Percentiles rank a stretch among this genome's conserved stretches.
phyloP scores from a whole-genome alignment of 2,113 vertebrate genomes.

The Cyanocitta stelleri region DNA sequence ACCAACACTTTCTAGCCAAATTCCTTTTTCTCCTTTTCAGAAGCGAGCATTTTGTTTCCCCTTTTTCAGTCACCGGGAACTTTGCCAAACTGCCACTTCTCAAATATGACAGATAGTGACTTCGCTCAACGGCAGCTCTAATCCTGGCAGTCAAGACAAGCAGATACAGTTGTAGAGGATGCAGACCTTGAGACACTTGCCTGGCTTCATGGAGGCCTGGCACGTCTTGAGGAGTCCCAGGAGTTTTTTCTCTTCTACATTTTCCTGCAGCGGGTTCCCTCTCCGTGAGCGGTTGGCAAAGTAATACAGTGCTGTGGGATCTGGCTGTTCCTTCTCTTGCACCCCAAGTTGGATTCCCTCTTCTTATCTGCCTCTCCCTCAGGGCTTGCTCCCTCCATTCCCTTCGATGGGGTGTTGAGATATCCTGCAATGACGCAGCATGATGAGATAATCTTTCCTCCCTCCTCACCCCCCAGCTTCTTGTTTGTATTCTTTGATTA shows the following conservation, averaged over 20 bases:
- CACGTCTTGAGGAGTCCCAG: background rate
- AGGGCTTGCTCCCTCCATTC: background rate
- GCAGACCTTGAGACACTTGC: background rate
- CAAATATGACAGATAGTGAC: background rate
- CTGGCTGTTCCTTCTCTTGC: background rate
- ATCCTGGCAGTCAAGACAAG: background rate
- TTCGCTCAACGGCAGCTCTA: background rate
- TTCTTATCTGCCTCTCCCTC: background rate
- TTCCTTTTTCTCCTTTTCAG: background rate
- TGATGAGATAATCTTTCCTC: background rate
- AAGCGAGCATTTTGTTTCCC: background rate
- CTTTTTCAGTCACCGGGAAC: background rate
- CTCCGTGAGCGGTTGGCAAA: accelerated
- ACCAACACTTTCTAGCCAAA: background rate
- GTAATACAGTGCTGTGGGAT: background rate
- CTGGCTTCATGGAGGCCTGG: background rate
- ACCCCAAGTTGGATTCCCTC: background rate
- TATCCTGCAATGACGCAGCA: background rate
- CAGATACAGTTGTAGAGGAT: background rate
- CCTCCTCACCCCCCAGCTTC: background rate
- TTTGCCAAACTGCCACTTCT: background rate
- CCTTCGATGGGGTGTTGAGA: background rate
- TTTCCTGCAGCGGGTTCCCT: background rate
- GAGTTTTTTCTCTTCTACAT: background rate
- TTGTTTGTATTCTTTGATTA: slow-evolving; percentile 23